These are phyloP conservation scores for Centrocercus urophasianus DNA, from an alignment of 2,113 vertebrate species.

Conservation along the genomic window DNA sequence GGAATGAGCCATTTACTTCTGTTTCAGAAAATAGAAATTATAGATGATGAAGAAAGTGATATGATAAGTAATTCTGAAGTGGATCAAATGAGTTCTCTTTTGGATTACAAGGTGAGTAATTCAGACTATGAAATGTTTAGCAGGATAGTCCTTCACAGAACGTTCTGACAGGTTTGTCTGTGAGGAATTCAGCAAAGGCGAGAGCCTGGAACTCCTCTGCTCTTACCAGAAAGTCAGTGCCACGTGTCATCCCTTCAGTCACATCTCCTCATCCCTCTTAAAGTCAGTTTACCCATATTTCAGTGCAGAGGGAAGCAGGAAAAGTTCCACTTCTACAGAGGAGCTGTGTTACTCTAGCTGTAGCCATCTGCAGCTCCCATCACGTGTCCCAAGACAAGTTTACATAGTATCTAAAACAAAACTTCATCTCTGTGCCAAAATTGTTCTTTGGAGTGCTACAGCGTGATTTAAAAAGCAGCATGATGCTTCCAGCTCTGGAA, in stretches of 20 bases:
- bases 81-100: slow-evolving; percentile 91
- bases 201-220: neutral
- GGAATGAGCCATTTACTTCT: neutral
- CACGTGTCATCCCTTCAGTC: neutral
- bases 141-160: neutral
- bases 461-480: fast-evolving
- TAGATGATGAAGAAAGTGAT: slow-evolving; percentile 89
- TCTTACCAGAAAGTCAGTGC: neutral
- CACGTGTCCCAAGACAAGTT: neutral
- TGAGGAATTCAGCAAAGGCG: neutral
- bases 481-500: neutral
- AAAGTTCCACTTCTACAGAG: neutral
- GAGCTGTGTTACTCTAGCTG: neutral
- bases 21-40: slow-evolving; percentile 94
- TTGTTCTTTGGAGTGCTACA: neutral
- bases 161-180: neutral
- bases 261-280: neutral
- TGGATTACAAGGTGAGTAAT: slow-evolving; percentile 91
- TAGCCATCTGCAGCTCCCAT: neutral
- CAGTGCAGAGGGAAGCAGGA: neutral
- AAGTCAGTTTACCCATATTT: neutral
- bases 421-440: neutral
- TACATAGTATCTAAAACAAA: neutral
- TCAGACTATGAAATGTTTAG: neutral
- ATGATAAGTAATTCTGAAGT: slow-evolving; percentile 88